Evolutionary conservation across 2,888 invertebrate species (phyloP), one percentile per base, ranked within the genome.

Genomic region (Polydesmus complanatus): DNA sequence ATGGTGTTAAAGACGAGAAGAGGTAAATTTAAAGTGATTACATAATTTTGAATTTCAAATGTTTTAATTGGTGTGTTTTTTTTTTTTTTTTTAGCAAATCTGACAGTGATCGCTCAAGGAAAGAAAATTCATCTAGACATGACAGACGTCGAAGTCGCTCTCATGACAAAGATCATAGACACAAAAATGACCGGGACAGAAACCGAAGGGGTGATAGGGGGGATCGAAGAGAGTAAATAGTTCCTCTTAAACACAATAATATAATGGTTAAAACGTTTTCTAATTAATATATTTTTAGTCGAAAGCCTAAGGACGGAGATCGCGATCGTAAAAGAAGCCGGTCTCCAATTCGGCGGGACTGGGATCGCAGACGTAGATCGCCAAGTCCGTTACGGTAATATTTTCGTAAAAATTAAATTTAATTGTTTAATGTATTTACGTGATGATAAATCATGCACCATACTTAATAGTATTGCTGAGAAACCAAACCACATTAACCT

Each of bases 121-220:
- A 23, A 25, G 23, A 26, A 22, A 53, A 25, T 18, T 53, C 37
- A 8, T 8, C 8, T 8, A 8, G 8, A 25, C 22, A 25, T 50
- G 25, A 72, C 69, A 75, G 74, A n/a, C 67, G 69, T 64, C 65
- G 71, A 18, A 71, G 77, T 58, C 78, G 79, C 57, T 79, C 80
- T 26, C 64, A 68, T 3, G 66, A 66, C 27, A 51, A 63, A 27
- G 64, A 47, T 51, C n/a, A 37, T 55, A 26, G 69, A 60, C 68
- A 70, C 63, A 60, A 19, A 64, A 64, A 66, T 55, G 68, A 67
- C 56, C 63, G 67, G 1, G 68, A 68, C 21, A 60, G 65, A 37
- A 65, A 67, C 21, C 61, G 67, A 27, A 64, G 65, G 22, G 14
- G 37, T 8, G 37, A 37, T 37, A 5, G 37, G 5, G 14, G 37